Evolutionary conservation across 1,140 invertebrate genomes (phyloP).

Genomic region (Phthorimaea operculella): DNA sequence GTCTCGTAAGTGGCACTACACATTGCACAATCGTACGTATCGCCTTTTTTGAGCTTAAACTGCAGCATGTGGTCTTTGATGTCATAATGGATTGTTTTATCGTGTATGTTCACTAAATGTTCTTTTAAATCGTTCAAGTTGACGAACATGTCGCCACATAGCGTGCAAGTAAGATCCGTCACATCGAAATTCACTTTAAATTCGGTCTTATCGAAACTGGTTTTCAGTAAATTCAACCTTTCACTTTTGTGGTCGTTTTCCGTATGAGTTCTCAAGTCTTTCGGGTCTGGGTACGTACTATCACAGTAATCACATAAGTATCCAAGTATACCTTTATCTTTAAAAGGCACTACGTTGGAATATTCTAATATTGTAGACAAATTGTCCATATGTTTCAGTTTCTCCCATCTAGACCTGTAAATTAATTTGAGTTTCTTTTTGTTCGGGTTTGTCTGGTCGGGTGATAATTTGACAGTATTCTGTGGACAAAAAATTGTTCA

Average conservation of each 20-base stretch:
- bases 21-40: conserved; percentile 38
- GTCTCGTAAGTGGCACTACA: conserved; percentile 52
- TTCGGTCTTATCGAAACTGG: conserved; percentile 35
- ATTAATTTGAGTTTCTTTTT: background rate
- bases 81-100: conserved; percentile 37
- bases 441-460: background rate
- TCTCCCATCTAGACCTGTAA: conserved; percentile 11
- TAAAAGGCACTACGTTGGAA: conserved; percentile 47
- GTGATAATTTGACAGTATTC: background rate
- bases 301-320: conserved; percentile 54
- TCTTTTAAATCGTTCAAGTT: conserved; percentile 43
- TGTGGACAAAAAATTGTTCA: too few relatives aligned
- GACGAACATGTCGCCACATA: conserved; percentile 26
- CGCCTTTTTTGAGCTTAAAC: conserved; percentile 32
- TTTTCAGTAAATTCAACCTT: conserved; percentile 31
- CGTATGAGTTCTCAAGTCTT: conserved; percentile 38
- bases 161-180: conserved; percentile 35
- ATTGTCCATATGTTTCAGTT: conserved; percentile 43
- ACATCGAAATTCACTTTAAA: conserved; percentile 49
- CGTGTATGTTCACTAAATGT: conserved; percentile 41
- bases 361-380: conserved; percentile 33
- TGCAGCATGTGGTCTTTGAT: conserved; percentile 45
- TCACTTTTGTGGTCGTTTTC: conserved; percentile 24
- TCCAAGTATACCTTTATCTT: conserved; percentile 36
- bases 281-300: conserved; percentile 34